A percentile compares a stretch with the other conserved stretches of the same genome.
Conservation (phyloP, 2,113 vertebrate genomes). For the Menidia beryllina region DNA sequence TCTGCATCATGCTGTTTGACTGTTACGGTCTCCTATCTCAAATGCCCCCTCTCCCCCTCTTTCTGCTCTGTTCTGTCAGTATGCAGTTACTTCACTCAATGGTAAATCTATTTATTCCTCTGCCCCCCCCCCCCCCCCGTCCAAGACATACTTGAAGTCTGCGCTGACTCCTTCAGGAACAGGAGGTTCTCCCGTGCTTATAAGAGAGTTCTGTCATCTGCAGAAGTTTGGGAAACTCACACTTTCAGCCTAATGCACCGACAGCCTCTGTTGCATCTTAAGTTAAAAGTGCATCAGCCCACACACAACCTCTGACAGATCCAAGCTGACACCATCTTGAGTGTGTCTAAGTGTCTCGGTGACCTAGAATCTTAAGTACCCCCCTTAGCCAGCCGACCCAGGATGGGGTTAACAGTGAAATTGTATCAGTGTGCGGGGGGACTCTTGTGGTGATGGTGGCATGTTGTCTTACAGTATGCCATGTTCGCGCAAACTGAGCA, state of each 20-base stretch:
- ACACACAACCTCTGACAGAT: conserved; percentile 28
- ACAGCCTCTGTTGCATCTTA: conserved; percentile 42
- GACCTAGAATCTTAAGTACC: conserved; percentile 69
- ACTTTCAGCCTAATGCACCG: conserved; percentile 25
- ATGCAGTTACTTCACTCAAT: conserved; percentile 73
- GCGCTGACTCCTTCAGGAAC: conserved; percentile 60
- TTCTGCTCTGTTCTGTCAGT: conserved; percentile 38
- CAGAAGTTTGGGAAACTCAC: conserved; percentile 23
- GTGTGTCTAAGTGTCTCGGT: conserved; percentile 52
- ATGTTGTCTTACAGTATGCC: conserved; percentile 28
- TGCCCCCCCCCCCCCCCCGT: conserved; percentile 35
- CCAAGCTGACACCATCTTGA: conserved; percentile 61
- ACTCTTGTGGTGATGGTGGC: conserved; percentile 42
- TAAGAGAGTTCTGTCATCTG: conserved; percentile 34
- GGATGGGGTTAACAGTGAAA: conserved; percentile 67
- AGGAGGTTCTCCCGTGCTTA: conserved; percentile 38
- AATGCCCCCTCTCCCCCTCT: conserved; percentile 24
- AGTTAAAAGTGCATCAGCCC: conserved; percentile 28
- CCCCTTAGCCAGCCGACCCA: conserved; percentile 52
- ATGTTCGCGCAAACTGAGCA: conserved; percentile 29
- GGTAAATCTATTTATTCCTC: conserved; percentile 80
- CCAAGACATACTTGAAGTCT: conserved; percentile 57
- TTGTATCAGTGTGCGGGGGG: conserved; percentile 62
- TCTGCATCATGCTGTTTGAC: conserved; percentile 17
- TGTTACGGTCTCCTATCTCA: conserved; percentile 13